Percentiles rank a stretch among this genome's conserved stretches.
These are phyloP conservation scores for Coptotermes formosanus DNA, from an alignment of 1,140 invertebrate genomes.

Conservation along the genomic window DNA sequence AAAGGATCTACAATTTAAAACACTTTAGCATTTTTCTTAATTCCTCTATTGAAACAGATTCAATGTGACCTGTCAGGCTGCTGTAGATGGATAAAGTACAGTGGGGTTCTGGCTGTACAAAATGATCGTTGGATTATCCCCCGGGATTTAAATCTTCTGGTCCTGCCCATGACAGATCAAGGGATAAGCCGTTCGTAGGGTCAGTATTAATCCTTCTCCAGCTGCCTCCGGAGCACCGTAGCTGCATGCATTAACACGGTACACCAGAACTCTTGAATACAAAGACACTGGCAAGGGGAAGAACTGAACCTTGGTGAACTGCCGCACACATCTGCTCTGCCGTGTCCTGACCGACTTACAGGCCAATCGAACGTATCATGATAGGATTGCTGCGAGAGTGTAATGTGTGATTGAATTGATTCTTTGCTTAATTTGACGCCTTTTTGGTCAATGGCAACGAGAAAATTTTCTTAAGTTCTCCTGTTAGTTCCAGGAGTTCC, in stretches of 20 bases:
- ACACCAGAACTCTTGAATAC: background rate
- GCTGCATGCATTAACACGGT: background rate
- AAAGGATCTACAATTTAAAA: background rate
- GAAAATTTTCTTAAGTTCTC: too few relatives aligned
- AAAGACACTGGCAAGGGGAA: background rate
- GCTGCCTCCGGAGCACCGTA: background rate
- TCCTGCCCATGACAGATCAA: constrained; percentile 12
- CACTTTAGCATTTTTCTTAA: background rate
- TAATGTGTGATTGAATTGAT: too few relatives aligned
- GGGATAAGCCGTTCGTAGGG: background rate
- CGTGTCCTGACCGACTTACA: background rate
- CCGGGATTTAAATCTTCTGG: background rate
- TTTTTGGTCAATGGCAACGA: too few relatives aligned
- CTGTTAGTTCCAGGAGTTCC: too few relatives aligned
- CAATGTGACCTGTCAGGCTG: background rate
- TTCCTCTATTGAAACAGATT: too few relatives aligned
- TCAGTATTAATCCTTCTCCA: constrained; percentile 8
- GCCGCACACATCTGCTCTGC: background rate
- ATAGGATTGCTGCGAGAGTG: too few relatives aligned
- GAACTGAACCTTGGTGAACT: background rate
- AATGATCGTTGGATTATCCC: background rate
- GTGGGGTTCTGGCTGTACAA: background rate
- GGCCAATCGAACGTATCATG: too few relatives aligned
- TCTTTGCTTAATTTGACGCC: too few relatives aligned
- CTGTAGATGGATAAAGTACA: background rate